phyloP scores from a whole-genome alignment of 2,113 vertebrate species.

The Cephalopterus ornatus region DNA sequence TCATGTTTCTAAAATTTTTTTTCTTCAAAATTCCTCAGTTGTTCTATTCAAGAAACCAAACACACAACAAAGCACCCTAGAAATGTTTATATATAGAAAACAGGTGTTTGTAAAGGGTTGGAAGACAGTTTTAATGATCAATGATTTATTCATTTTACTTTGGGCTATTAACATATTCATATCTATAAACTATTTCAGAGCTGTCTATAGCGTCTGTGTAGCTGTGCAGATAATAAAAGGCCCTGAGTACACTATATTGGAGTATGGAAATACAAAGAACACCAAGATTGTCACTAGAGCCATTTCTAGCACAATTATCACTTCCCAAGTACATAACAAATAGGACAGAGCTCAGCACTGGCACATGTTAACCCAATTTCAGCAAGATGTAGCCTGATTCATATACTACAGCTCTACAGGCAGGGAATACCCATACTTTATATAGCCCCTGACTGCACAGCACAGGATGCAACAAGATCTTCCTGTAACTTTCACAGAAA shows the following conservation, averaged over 20 bases:
- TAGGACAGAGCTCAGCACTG: neutral
- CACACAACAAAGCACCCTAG: neutral
- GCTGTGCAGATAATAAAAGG: neutral
- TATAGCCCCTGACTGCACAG: neutral
- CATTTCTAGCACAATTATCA: neutral
- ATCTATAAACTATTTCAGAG: neutral
- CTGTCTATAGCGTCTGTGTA: neutral
- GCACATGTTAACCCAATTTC: neutral
- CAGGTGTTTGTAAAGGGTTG: neutral
- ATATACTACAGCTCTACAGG: neutral
- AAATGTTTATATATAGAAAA: neutral
- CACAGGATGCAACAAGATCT: neutral
- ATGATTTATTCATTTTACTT: neutral
- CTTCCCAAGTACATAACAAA: neutral
- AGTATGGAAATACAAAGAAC: neutral
- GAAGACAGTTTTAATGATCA: neutral
- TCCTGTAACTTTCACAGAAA: neutral
- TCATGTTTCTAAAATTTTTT: neutral
- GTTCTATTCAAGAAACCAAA: neutral
- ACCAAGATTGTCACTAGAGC: neutral
- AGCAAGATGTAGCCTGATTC: neutral
- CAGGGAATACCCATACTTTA: neutral
- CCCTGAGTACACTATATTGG: neutral
- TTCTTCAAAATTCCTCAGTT: neutral
- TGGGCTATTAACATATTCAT: neutral